Percentiles rank a stretch among this genome's conserved stretches.
These are phyloP conservation scores for Dromiciops gliroides DNA, from an alignment of 2,113 vertebrate genomes.

Conservation along the genomic window DNA sequence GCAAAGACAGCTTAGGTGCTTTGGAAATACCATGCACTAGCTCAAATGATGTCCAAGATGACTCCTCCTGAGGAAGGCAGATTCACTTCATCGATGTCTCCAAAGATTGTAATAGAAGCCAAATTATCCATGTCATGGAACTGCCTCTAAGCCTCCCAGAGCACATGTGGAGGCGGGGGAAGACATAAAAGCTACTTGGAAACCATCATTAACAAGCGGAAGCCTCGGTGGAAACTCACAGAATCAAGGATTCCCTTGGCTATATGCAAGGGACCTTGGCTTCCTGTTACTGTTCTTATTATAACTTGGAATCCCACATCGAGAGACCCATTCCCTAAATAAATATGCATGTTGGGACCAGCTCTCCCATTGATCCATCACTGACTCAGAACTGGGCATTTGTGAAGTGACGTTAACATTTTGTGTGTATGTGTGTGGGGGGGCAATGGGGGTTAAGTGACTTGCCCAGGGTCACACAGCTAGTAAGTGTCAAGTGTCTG, in stretches of 20 bases:
- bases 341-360: not conserved
- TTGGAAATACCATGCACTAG: not conserved
- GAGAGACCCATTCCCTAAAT: not conserved
- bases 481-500: no score
- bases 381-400: not conserved
- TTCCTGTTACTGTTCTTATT: not conserved
- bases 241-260: not conserved
- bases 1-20: not conserved
- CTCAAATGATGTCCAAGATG: not conserved
- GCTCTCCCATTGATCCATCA: not conserved
- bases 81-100: not conserved
- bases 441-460: no score
- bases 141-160: not conserved
- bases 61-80: not conserved
- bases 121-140: not conserved
- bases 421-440: no score
- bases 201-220: not conserved
- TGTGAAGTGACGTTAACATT: not conserved
- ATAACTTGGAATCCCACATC: not conserved
- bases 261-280: not conserved
- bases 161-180: not conserved
- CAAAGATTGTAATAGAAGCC: not conserved
- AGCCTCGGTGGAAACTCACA: not conserved
- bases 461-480: no score
- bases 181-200: not conserved